These are phyloP conservation scores for Metacarcinus magister DNA, from an alignment of 2,888 invertebrate species.

Conservation along the genomic window DNA sequence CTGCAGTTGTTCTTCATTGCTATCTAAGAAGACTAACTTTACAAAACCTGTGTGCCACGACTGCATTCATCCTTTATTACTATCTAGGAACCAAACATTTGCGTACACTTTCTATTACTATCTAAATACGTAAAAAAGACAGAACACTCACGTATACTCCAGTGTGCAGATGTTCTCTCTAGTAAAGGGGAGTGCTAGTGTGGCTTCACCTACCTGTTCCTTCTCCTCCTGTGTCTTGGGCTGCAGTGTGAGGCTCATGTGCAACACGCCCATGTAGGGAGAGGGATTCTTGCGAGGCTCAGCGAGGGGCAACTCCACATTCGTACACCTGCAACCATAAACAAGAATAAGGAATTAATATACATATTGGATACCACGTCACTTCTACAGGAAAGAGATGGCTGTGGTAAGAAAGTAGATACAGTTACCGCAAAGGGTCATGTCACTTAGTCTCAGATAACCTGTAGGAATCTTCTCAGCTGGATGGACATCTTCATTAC, in stretches of 20 bases:
- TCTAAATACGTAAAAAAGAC: background rate
- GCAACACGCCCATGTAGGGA: conserved; percentile 86
- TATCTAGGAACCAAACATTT: background rate
- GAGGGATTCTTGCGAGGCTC: conserved; percentile 90
- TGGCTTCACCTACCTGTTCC: conserved; percentile 90
- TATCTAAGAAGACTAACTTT: background rate
- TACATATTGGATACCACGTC: too few species aligned
- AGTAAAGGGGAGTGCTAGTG: background rate
- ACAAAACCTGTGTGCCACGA: background rate
- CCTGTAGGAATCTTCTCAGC: too few species aligned
- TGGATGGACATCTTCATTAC: too few species aligned
- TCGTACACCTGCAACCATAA: conserved; percentile 86
- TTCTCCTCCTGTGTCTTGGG: conserved; percentile 97
- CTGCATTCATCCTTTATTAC: background rate
- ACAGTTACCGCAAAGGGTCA: too few species aligned
- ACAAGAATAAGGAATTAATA: background rate
- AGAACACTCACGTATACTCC: conserved; percentile 46
- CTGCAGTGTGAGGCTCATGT: conserved; percentile 92
- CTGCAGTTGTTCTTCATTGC: background rate
- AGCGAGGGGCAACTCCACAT: conserved; percentile 91
- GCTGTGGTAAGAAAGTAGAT: too few species aligned
- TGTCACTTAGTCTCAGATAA: too few species aligned
- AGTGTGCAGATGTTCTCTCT: background rate
- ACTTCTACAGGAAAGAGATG: too few species aligned
- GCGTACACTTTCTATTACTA: background rate